These are phyloP conservation scores for Sarcophaga subvicina DNA, from an alignment of 2,888 invertebrate genomes.

Conservation along the genomic window DNA sequence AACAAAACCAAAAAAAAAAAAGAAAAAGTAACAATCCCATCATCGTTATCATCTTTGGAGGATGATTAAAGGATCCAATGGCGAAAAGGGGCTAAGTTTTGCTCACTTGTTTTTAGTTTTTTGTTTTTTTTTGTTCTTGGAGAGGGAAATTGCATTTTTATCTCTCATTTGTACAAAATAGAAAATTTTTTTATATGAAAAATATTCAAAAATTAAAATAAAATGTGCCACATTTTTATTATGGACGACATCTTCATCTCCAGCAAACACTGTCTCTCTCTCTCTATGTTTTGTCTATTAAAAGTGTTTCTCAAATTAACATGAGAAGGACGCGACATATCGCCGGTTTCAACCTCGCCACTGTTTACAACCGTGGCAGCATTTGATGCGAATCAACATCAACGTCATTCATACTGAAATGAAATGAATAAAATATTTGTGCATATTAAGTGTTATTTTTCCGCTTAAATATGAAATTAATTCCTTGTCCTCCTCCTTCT, in stretches of 20 bases:
- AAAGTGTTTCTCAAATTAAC: slow-evolving; percentile 62
- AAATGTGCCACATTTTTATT: slow-evolving; percentile 69
- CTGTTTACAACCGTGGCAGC: slow-evolving; percentile 18
- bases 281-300: neutral
- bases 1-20: neutral
- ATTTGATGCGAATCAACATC: slow-evolving; percentile 61
- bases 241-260: slow-evolving; percentile 57
- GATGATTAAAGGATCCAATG: slow-evolving; percentile 43
- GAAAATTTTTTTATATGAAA: slow-evolving; percentile 17
- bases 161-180: slow-evolving; percentile 39
- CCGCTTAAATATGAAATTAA: slow-evolving; percentile 63
- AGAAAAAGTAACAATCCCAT: slow-evolving; percentile 11
- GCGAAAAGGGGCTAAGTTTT: slow-evolving; percentile 34
- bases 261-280: neutral
- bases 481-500: slow-evolving; percentile 14
- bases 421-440: slow-evolving; percentile 68
- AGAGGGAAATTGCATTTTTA: slow-evolving; percentile 63
- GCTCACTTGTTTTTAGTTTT: neutral
- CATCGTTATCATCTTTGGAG: slow-evolving; percentile 34
- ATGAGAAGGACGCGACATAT: slow-evolving; percentile 44
- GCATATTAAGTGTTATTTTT: slow-evolving; percentile 68
- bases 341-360: slow-evolving; percentile 14
- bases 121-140: neutral
- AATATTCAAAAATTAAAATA: slow-evolving; percentile 64
- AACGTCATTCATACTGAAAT: slow-evolving; percentile 53